Percentiles rank a stretch among this genome's conserved stretches.
These are phyloP conservation scores for Argyrosomus regius DNA, from an alignment of 2,797 vertebrate species.

Conservation along the genomic window DNA sequence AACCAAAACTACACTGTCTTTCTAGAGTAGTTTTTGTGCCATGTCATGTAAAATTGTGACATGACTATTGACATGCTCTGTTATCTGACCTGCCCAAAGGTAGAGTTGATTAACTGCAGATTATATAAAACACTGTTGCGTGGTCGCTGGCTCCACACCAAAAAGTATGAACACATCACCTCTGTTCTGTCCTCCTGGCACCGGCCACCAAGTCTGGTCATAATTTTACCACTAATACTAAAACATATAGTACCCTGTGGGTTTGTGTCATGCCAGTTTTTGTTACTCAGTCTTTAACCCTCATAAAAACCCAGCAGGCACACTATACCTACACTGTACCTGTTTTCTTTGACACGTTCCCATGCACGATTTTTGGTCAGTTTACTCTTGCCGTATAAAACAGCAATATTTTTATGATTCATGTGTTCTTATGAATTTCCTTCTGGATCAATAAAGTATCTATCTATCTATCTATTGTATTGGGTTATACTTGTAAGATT, in stretches of 20 bases:
- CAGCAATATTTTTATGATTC: too few relatives aligned
- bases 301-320: background rate
- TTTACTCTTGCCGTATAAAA: too few relatives aligned
- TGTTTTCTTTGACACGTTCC: too few relatives aligned
- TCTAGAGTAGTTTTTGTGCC: too few relatives aligned
- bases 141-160: background rate
- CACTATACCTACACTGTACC: too few relatives aligned
- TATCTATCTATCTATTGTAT: too few relatives aligned
- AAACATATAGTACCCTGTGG: background rate
- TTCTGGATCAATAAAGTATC: too few relatives aligned
- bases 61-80: background rate
- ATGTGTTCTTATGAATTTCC: too few relatives aligned
- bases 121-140: background rate
- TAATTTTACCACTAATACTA: background rate
- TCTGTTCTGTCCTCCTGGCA: background rate
- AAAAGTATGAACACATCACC: background rate
- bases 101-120: background rate
- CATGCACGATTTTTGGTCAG: too few relatives aligned
- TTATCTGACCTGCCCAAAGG: slow-evolving; percentile 11
- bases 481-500: too few relatives aligned
- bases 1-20: background rate
- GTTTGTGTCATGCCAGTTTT: background rate
- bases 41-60: too few relatives aligned
- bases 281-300: background rate
- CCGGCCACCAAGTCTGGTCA: background rate